Base-by-base conservation (phyloP, 2,113 vertebrate species). In the Dasypus novemcinctus region DNA sequence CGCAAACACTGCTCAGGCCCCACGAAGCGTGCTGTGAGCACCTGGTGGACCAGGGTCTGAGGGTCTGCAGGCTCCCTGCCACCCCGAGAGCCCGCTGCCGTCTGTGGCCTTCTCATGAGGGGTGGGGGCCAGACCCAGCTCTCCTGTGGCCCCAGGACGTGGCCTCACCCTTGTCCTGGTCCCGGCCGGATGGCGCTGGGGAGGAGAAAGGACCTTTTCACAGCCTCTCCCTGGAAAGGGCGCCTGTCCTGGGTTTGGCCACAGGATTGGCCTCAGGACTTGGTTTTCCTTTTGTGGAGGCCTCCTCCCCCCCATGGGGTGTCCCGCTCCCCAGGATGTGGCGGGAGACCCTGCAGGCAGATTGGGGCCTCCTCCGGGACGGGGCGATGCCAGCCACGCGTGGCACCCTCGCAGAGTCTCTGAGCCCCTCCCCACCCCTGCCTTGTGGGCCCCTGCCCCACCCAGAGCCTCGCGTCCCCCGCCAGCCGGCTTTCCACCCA, bases 401-500 rank as follows among this genome's bases (percentile, higher is more conserved):
- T 5, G 21, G 29, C 49, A 85, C 25, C 78, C 87, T 92, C 93
- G 23, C 33, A 49, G 94, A 86, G 13, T 82, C 76, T 72, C 57
- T 59, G 7, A 59, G 23, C 10, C 0, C 23, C 4, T 61, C 43
- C 81, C 81, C 33, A 54, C 83, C 66, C n/a, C 52, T 87, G 23
- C 29, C 43, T 25, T n/a, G 2, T 6, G 0, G 31, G 33, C 10
- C 33, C 27, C 57, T 23, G 17, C 84, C n/a, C 41, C 52, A 8
- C n/a, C 75, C 59, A 27, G 52, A 43, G 36, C 81, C 43, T 38
- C 76, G 4, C 4, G 17, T 5, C 17, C 15, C 18, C 20, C 63
- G 75, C 95, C 92, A 92, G 88, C 94, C 95, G 96, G 92, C 76
- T 27, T 4, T 2, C 9, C 1, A 64, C 96, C 1, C 63, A 57